Conservation (phyloP, 2,888 invertebrate genomes). For the Cryptosula pallasiana region DNA sequence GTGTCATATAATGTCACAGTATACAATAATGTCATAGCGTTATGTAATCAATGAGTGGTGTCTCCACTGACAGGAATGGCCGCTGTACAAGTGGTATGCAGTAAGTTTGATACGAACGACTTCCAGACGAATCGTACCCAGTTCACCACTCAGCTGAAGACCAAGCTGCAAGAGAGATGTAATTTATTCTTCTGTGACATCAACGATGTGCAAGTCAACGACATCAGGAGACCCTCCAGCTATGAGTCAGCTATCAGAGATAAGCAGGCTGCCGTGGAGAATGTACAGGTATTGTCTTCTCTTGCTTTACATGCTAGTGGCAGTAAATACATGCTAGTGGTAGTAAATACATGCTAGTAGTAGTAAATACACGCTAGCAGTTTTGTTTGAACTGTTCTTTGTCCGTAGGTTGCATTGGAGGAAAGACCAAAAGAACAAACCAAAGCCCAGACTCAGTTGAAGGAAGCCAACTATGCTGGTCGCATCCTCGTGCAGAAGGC, state of each 20-base stretch:
- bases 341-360: too few relatives aligned
- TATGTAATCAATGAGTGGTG: too few relatives aligned
- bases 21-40: too few relatives aligned
- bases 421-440: constrained; percentile 43
- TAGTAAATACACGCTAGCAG: too few relatives aligned
- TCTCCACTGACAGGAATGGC: constrained; percentile 34
- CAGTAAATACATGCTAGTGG: too few relatives aligned
- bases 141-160: constrained; percentile 38
- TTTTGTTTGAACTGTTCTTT: too few relatives aligned
- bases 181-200: constrained; percentile 36
- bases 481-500: constrained; percentile 44
- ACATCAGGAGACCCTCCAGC: constrained; percentile 40
- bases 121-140: constrained; percentile 44
- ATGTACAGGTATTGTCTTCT: constrained; percentile 45
- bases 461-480: constrained; percentile 43
- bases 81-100: constrained; percentile 46
- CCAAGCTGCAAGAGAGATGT: constrained; percentile 35
- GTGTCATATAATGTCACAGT: too few relatives aligned
- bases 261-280: constrained; percentile 47
- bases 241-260: constrained; percentile 45
- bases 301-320: too few relatives aligned
- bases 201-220: constrained; percentile 46
- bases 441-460: constrained; percentile 39
- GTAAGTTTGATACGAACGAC: constrained; percentile 45
- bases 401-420: constrained; percentile 44